Evolutionary conservation across 2,888 invertebrate species (phyloP).

Genomic region (Sympetrum striolatum): DNA sequence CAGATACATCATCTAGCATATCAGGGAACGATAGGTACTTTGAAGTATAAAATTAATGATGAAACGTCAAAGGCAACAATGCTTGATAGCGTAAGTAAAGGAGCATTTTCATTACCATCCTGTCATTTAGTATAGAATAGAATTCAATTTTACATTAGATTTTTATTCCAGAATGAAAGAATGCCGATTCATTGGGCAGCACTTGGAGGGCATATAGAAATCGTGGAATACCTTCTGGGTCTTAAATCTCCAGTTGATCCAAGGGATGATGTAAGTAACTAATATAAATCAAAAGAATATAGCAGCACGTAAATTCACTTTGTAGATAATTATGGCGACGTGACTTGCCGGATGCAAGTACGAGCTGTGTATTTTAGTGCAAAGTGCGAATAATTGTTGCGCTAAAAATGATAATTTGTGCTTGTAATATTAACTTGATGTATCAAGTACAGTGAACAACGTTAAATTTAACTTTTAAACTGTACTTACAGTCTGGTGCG

Average conservation of each 20-base stretch:
- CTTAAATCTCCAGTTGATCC: conserved; percentile 72
- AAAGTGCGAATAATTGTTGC: background rate
- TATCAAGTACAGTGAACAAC: no score
- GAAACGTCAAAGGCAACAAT: conserved; percentile 55
- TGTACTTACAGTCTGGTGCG: conserved; percentile 64
- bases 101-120: background rate
- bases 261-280: conserved; percentile 70
- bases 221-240: conserved; percentile 73
- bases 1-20: conserved; percentile 69
- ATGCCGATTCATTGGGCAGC: conserved; percentile 82
- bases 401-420: background rate
- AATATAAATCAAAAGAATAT: no score
- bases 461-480: no score
- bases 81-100: background rate
- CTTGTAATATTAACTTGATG: no score
- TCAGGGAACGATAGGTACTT: conserved; percentile 72
- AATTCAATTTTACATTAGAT: background rate
- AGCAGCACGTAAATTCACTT: no score
- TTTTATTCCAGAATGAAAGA: conserved; percentile 69
- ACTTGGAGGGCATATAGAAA: conserved; percentile 76
- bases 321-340: no score
- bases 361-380: no score
- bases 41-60: conserved; percentile 69
- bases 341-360: no score
- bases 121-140: no score